phyloP scores from a whole-genome alignment of 2,797 vertebrate genomes.

The Sphenopsis melanotis region DNA sequence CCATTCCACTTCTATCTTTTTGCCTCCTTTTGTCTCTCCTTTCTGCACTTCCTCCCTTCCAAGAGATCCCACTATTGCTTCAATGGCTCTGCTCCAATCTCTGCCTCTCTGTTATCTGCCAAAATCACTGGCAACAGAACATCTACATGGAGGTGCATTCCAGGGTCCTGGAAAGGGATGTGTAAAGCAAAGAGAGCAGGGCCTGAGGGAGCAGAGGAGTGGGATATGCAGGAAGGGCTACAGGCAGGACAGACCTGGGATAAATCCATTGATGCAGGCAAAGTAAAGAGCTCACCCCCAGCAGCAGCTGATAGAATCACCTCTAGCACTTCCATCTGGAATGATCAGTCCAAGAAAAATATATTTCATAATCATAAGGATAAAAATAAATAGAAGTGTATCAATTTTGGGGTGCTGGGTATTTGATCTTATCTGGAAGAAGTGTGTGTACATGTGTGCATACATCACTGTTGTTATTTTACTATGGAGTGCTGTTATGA shows the following conservation, averaged over 20 bases:
- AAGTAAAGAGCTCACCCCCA: neutral
- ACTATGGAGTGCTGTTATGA: conserved; percentile 20
- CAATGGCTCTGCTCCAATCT: neutral
- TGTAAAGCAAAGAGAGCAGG: neutral
- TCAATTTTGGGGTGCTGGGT: neutral
- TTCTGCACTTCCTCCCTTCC: neutral
- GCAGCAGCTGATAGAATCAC: neutral
- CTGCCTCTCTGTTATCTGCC: neutral
- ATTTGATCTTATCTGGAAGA: neutral
- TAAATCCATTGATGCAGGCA: neutral
- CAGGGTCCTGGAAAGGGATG: neutral
- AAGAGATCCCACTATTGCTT: neutral
- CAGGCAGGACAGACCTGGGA: neutral
- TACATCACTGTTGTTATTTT: neutral
- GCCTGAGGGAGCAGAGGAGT: neutral
- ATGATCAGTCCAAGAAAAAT: neutral
- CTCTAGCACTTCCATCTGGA: neutral
- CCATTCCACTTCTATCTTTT: neutral
- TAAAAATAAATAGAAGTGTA: conserved; percentile 2
- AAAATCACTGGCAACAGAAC: neutral
- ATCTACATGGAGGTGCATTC: neutral
- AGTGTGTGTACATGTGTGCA: neutral
- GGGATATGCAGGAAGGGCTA: neutral
- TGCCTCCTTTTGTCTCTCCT: neutral
- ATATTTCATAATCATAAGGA: neutral